Evolutionary conservation across 1,140 invertebrate genomes (phyloP).

Genomic region (Magallana angulata): DNA sequence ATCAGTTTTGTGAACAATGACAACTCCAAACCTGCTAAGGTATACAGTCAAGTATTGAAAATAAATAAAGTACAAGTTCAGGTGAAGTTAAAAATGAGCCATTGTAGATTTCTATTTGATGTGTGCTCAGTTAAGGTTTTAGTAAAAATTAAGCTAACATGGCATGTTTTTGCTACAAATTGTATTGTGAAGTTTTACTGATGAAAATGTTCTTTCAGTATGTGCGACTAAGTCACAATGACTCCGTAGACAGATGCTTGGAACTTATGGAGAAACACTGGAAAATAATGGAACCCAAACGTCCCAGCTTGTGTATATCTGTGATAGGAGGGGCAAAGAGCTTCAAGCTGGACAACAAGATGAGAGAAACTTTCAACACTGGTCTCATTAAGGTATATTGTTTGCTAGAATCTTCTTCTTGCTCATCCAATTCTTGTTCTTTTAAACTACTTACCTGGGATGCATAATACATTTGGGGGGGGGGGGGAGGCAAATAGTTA

Average conservation of each 20-base stretch:
- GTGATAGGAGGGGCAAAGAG: conserved; percentile 81
- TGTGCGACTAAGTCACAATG: conserved; percentile 93
- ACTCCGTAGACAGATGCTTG: conserved; percentile 92
- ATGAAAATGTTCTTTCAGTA: conserved; percentile 85
- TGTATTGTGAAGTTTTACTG: too few species aligned
- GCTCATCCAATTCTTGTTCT: too few species aligned
- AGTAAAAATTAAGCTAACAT: too few species aligned
- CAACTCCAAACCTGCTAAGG: conserved; percentile 72
- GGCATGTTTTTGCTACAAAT: too few species aligned
- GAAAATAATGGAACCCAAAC: conserved; percentile 76
- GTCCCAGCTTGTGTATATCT: conserved; percentile 79
- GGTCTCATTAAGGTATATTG: conserved; percentile 78
- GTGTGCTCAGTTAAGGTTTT: too few species aligned
- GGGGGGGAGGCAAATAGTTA: too few species aligned
- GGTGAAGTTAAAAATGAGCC: too few species aligned
- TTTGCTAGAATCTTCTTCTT: too few species aligned
- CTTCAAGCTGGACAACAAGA: conserved; percentile 79
- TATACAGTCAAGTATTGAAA: neutral
- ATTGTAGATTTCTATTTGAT: too few species aligned
- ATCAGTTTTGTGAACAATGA: conserved; percentile 69
- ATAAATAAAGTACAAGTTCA: too few species aligned
- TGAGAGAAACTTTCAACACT: conserved; percentile 77
- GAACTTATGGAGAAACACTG: conserved; percentile 94
- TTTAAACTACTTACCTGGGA: too few species aligned
- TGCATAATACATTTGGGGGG: too few species aligned